A percentile compares a stretch with the other conserved stretches of the same genome.
These are phyloP conservation scores for Erythrolamprus reginae DNA, from an alignment of 2,113 vertebrate species.

Conservation along the genomic window DNA sequence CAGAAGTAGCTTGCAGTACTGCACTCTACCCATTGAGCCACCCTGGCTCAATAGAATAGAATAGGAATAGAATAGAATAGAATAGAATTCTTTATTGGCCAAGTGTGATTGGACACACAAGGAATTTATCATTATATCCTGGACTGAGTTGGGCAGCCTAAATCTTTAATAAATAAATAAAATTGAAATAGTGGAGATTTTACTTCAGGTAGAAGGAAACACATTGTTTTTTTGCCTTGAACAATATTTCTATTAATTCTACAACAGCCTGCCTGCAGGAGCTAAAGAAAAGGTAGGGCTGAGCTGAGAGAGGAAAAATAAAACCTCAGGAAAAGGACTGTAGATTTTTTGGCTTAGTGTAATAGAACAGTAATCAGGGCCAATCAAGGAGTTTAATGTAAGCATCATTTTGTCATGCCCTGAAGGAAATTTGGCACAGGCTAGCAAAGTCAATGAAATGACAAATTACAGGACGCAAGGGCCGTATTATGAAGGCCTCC, in stretches of 20 bases:
- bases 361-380: conserved; percentile 9
- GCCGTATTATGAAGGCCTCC: not conserved
- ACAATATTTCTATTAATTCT: not conserved
- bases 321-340: not conserved
- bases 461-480: not conserved
- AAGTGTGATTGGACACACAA: too few species aligned
- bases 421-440: conserved; percentile 21
- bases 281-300: not conserved
- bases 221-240: not conserved
- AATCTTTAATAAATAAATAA: not conserved
- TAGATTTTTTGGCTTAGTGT: not conserved
- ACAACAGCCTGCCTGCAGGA: not conserved
- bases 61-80: too few species aligned
- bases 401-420: conserved; percentile 17
- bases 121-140: not conserved
- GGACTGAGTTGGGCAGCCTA: not conserved
- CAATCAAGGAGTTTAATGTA: conserved; percentile 21
- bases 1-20: too few species aligned
- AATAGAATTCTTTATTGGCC: too few species aligned
- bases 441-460: conserved; percentile 24
- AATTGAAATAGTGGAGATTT: not conserved
- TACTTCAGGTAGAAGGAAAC: not conserved
- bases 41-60: too few species aligned
- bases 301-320: not conserved
- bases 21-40: too few species aligned